Conservation (phyloP, 2,113 vertebrate species). For the Anolis carolinensis region DNA sequence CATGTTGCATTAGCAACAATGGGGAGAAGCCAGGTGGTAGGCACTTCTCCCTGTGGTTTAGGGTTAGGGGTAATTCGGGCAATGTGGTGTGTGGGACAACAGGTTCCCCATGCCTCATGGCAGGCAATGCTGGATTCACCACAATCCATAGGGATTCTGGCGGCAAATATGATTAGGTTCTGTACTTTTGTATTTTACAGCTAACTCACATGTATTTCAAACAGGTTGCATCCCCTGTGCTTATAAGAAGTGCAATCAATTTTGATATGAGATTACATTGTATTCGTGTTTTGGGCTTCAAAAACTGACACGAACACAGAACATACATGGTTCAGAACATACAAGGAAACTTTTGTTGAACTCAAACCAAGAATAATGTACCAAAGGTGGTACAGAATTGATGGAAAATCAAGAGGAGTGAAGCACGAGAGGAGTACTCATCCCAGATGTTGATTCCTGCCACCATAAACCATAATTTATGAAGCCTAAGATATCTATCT, state of each 20-base stretch:
- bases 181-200: not conserved
- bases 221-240: not conserved
- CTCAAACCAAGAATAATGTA: not conserved
- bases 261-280: not conserved
- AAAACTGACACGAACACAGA: not conserved
- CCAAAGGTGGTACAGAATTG: not conserved
- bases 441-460: not conserved
- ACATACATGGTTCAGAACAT: not conserved
- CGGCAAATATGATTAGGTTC: too few relatives aligned
- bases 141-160: too few relatives aligned
- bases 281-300: not conserved
- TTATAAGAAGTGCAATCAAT: not conserved
- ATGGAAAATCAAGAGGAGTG: not conserved
- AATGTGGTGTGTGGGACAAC: too few relatives aligned
- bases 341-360: not conserved
- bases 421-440: not conserved
- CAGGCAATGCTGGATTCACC: too few relatives aligned
- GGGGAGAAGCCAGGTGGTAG: too few relatives aligned
- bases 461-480: not conserved
- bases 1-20: too few relatives aligned
- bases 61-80: too few relatives aligned
- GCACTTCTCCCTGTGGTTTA: too few relatives aligned
- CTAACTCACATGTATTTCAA: not conserved
- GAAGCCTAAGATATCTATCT: not conserved
- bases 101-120: too few relatives aligned